These are phyloP conservation scores for Rhinoraja longicauda DNA, from an alignment of 2,797 vertebrate species.

Conservation along the genomic window DNA sequence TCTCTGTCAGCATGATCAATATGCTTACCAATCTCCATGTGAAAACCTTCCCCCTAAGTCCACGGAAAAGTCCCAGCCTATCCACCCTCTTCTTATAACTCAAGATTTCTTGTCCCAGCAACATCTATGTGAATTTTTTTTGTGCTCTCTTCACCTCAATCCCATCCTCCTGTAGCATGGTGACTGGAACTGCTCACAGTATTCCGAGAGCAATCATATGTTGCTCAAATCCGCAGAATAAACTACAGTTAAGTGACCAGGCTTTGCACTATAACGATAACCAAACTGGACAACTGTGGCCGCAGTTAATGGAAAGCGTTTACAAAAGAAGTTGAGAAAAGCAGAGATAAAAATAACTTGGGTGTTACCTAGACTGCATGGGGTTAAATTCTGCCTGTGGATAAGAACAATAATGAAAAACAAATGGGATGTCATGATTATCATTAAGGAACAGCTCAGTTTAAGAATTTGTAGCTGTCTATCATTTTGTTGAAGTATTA, in stretches of 20 bases:
- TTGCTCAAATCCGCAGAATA: background rate
- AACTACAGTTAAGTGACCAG: background rate
- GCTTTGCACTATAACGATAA: too few relatives aligned
- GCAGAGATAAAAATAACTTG: background rate
- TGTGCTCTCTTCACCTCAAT: too few relatives aligned
- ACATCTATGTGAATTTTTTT: too few relatives aligned
- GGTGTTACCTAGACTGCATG: background rate
- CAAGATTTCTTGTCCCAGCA: too few relatives aligned
- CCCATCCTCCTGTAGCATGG: too few relatives aligned
- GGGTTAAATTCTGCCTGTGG: background rate
- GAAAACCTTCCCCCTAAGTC: too few relatives aligned
- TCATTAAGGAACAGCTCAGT: constrained; percentile 51
- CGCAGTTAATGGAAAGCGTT: background rate
- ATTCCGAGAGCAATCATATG: too few relatives aligned
- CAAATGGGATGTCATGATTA: constrained; percentile 10
- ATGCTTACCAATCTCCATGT: too few relatives aligned
- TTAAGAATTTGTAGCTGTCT: constrained; percentile 69
- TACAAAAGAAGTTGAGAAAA: background rate
- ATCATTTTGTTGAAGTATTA: constrained; percentile 66
- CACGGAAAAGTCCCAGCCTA: too few relatives aligned
- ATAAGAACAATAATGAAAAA: background rate
- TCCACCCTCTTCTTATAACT: too few relatives aligned
- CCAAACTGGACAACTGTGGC: background rate
- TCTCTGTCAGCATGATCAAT: too few relatives aligned
- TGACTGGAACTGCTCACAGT: too few relatives aligned